Base-by-base conservation (phyloP, 2,888 invertebrate species). In the Bellardia bayeri region DNA sequence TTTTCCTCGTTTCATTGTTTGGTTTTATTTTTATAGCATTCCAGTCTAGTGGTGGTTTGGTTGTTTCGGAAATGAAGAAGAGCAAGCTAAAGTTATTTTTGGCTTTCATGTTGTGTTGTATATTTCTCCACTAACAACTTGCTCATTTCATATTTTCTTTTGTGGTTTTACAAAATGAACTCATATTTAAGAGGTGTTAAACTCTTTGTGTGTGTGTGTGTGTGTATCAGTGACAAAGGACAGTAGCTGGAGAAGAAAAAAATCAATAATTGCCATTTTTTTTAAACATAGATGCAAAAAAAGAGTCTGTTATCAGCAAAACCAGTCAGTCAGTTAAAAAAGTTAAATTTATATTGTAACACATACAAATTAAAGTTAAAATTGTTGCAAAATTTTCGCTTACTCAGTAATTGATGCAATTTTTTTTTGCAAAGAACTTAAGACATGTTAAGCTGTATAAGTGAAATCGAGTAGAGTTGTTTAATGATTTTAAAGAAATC, bases 261-360 rank as follows among this genome's bases (percentile, higher is more conserved):
- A 69, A 79, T 79, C 69, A 49, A 69, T 79, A 49, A 58, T 58
- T 66, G 6, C 16, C 7, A n/a, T n/a, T 51, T 51, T 51, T 14
- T 49, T 74, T 72, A 63, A 51, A 40, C 33, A 45, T 16, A 49
- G 49, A 37, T 5, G 63, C 49, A 75, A 11, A 49, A 49, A 13
- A 16, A 49, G 37, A 56, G 11, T 54, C 16, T 54, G 30, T 5
- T 30, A 30, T 23, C 23, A 23, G 23, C 4, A 61, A 61, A 16
- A 56, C 7, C 4, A 23, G 6, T 6, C 9, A 56, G n/a, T 8
- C 3, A 16, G 2, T 8, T 16, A 23, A 56, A 56, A 56, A 56
- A 23, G 3, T 23, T 23, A 56, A 9, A 23, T 7, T 16, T 23
- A 9, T 23, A 56, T 16, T 23, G 2, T 23, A 56, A 3, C 23